Evolutionary conservation across 2,888 invertebrate species (phyloP), one percentile per base, ranked within the genome.

Genomic region (Cryptops parisi): DNA sequence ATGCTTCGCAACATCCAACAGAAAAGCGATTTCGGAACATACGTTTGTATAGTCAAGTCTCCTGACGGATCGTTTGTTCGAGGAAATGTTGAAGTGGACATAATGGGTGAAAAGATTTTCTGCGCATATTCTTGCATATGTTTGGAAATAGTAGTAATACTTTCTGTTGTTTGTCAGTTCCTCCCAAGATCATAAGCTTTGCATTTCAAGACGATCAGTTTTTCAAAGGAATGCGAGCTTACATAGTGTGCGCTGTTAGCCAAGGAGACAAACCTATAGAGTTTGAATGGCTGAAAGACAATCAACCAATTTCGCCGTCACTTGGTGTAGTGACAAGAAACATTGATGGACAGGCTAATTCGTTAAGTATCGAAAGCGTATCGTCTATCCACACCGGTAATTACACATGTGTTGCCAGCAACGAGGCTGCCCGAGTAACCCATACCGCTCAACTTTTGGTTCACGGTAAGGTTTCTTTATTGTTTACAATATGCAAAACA

Each of bases 1-100:
- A 86, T 90, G 59, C 90, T 94, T 64, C 87, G 89, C 70, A 90
- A 91, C 67, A 90, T 94, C 5, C 90, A 91, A 72, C 78, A 90
- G 46, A 78, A 80, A 64, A 85, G 87, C 57, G 94, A 94, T 70
- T 89, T 91, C 67, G 93, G 93, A 6, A 84, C 84, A 1, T 94
- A 94, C 73, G 88, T 87, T 0, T 94, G 94, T 69, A 88, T 89
- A 26, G 93, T 90, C 23, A 84, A 84, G 68, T 91, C 90, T 71
- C 80, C 83, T 15, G 88, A 89, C 67, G 89, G 88, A 56, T 90
- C 88, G 72, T 85, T 82, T 60, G 88, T 88, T 40, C 76, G 85
- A 58, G 86, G 87, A 64, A 82, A 83, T 25, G 77, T 94, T 55
- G 89, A 89, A 78, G 84, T 94, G 56, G 86, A 87, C 81, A 90